Percentiles rank a stretch among this genome's conserved stretches.
These are phyloP conservation scores for Coleophora deauratella DNA, from an alignment of 2,888 invertebrate genomes.

Conservation along the genomic window DNA sequence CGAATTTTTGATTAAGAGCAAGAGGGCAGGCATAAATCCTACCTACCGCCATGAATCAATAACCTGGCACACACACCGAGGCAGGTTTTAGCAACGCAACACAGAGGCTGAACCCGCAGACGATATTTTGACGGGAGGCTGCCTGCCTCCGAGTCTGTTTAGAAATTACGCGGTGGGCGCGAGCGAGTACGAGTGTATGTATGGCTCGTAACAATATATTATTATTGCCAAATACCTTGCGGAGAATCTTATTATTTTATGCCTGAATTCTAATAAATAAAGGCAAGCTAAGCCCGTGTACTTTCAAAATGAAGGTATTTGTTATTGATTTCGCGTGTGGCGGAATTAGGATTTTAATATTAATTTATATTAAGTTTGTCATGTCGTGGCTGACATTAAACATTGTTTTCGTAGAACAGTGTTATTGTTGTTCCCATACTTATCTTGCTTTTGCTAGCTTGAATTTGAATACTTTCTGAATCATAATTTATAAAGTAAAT, in stretches of 20 bases:
- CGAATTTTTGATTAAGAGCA: slow-evolving; percentile 59
- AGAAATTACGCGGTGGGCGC: slow-evolving; percentile 42
- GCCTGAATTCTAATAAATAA: not conserved
- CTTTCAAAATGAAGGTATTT: too few species aligned
- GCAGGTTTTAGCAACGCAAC: slow-evolving; percentile 49
- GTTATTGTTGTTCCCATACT: too few species aligned
- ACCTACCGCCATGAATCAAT: slow-evolving; percentile 66
- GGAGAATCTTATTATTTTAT: slow-evolving; percentile 2
- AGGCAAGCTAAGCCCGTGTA: not conserved
- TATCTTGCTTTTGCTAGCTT: too few species aligned
- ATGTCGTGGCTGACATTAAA: too few species aligned
- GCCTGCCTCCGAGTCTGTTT: slow-evolving; percentile 35
- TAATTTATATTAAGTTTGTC: too few species aligned
- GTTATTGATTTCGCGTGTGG: too few species aligned
- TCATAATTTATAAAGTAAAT: too few species aligned
- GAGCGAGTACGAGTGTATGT: too few species aligned
- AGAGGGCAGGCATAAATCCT: slow-evolving; percentile 64
- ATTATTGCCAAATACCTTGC: slow-evolving; percentile 4
- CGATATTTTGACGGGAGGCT: slow-evolving; percentile 66
- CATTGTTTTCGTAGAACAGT: too few species aligned
- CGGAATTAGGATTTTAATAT: too few species aligned
- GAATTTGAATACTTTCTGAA: too few species aligned
- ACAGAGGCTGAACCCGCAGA: slow-evolving; percentile 44
- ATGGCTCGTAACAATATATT: not conserved
- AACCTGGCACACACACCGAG: slow-evolving; percentile 59